Percentiles rank a stretch among this genome's conserved stretches.
These are phyloP conservation scores for Talpa occidentalis DNA, from an alignment of 2,113 vertebrate genomes.

Conservation along the genomic window DNA sequence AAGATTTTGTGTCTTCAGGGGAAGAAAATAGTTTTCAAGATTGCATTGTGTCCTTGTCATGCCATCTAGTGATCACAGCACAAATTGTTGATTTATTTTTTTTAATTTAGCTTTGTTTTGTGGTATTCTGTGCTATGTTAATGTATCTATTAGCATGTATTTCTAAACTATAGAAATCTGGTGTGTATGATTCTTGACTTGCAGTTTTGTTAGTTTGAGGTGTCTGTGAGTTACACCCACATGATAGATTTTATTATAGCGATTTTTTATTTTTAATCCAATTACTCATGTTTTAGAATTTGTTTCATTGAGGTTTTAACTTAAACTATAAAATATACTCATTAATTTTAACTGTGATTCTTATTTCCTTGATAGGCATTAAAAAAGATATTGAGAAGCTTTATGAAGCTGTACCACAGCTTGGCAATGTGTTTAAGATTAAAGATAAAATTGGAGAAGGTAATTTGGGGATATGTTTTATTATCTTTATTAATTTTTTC, in stretches of 20 bases:
- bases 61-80: slow-evolving; percentile 83
- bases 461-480: slow-evolving; percentile 76
- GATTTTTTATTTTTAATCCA: slow-evolving; percentile 31
- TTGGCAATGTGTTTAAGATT: slow-evolving; percentile 92
- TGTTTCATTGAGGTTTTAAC: slow-evolving; percentile 56
- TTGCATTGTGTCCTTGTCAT: slow-evolving; percentile 64
- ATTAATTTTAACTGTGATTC: slow-evolving; percentile 50
- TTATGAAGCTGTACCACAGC: slow-evolving; percentile 94
- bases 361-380: slow-evolving; percentile 86
- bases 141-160: background rate
- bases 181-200: background rate
- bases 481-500: slow-evolving; percentile 38
- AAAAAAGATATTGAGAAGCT: slow-evolving; percentile 93
- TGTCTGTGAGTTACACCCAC: background rate
- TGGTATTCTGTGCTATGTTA: background rate
- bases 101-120: slow-evolving; percentile 16
- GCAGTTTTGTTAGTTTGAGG: too few species aligned
- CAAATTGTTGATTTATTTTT: slow-evolving; percentile 61
- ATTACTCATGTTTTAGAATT: slow-evolving; percentile 26
- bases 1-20: slow-evolving; percentile 45
- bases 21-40: slow-evolving; percentile 53
- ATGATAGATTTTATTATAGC: slow-evolving; percentile 16
- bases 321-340: slow-evolving; percentile 32
- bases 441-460: slow-evolving; percentile 98
- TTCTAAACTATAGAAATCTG: background rate